A percentile compares a stretch with the other conserved stretches of the same genome.
Evolutionary conservation across 53 echinoderm and acorn worm genomes (phyloP).

Genomic region (Henricia sp.): DNA sequence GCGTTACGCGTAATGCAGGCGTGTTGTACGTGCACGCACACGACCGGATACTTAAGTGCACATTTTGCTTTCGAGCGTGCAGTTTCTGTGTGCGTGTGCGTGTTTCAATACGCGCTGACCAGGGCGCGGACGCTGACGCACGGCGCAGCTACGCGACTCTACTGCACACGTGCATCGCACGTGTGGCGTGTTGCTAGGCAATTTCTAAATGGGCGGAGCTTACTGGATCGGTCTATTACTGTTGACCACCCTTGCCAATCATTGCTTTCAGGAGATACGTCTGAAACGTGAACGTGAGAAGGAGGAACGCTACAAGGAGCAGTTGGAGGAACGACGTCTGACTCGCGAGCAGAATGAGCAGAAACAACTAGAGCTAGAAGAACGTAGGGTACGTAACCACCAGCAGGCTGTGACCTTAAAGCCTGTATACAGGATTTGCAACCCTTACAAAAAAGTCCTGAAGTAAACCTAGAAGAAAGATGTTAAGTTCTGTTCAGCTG

Average conservation of each 20-base stretch:
- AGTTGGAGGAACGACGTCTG: slow-evolving; percentile 36
- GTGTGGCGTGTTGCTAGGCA: background rate
- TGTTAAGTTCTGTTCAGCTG: background rate
- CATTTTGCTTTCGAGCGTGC: too few relatives aligned
- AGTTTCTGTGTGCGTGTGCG: too few relatives aligned
- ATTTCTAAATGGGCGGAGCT: background rate
- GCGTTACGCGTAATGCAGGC: too few relatives aligned
- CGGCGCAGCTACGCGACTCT: background rate
- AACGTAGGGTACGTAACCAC: slow-evolving; percentile 28
- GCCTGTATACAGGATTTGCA: background rate
- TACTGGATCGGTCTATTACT: background rate
- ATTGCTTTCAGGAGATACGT: slow-evolving; percentile 37
- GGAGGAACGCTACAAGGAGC: slow-evolving; percentile 45
- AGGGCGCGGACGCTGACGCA: too few relatives aligned
- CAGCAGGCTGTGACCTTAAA: too few relatives aligned
- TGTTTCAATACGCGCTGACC: too few relatives aligned
- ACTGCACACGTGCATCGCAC: background rate
- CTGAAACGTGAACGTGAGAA: slow-evolving; percentile 62
- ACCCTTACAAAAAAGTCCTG: background rate
- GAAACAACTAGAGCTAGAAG: slow-evolving; percentile 40
- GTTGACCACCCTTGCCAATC: background rate
- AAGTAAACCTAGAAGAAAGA: background rate
- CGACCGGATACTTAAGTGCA: too few relatives aligned
- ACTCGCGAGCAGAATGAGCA: slow-evolving; percentile 25
- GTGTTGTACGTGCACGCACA: too few relatives aligned